Percentiles rank a stretch among this genome's conserved stretches.
These are phyloP conservation scores for Porites lobata DNA, from an alignment of 92 coral and sea anemone species.

Conservation along the genomic window DNA sequence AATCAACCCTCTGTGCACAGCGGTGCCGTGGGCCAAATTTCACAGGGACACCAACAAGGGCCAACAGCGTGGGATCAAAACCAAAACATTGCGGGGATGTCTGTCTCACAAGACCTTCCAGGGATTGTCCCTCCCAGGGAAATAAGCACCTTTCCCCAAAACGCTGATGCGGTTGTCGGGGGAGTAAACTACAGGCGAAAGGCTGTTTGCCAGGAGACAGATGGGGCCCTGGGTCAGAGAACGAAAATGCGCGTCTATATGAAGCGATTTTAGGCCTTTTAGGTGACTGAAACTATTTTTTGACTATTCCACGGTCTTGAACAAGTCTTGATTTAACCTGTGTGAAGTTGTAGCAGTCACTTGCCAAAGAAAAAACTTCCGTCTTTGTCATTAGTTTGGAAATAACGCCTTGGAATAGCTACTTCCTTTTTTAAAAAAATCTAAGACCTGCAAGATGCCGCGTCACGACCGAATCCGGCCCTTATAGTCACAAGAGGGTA, in stretches of 20 bases:
- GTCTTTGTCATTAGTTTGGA: too few relatives aligned
- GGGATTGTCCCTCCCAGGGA: constrained; percentile 45
- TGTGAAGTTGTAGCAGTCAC: too few relatives aligned
- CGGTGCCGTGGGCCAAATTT: not conserved
- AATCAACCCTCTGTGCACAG: constrained; percentile 2
- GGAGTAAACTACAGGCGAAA: constrained; percentile 48
- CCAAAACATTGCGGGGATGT: not conserved
- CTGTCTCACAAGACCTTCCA: constrained; percentile 21
- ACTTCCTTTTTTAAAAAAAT: too few relatives aligned
- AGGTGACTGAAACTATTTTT: not conserved
- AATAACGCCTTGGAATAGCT: too few relatives aligned
- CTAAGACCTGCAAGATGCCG: too few relatives aligned
- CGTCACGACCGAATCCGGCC: too few relatives aligned
- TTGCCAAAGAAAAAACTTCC: too few relatives aligned
- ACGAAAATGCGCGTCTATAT: constrained; percentile 74
- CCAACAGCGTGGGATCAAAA: not conserved
- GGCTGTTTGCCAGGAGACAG: constrained; percentile 79
- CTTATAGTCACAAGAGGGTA: too few relatives aligned
- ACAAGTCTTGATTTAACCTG: too few relatives aligned
- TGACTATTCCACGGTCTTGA: too few relatives aligned
- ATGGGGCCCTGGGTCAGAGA: constrained; percentile 56
- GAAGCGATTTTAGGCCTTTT: constrained; percentile 62
- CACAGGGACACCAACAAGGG: constrained; percentile 4
- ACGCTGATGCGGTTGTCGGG: constrained; percentile 9
- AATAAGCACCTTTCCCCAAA: constrained; percentile 16